Evolutionary conservation across 2,888 invertebrate genomes (phyloP).

Genomic region (Odontocerum albicorne): DNA sequence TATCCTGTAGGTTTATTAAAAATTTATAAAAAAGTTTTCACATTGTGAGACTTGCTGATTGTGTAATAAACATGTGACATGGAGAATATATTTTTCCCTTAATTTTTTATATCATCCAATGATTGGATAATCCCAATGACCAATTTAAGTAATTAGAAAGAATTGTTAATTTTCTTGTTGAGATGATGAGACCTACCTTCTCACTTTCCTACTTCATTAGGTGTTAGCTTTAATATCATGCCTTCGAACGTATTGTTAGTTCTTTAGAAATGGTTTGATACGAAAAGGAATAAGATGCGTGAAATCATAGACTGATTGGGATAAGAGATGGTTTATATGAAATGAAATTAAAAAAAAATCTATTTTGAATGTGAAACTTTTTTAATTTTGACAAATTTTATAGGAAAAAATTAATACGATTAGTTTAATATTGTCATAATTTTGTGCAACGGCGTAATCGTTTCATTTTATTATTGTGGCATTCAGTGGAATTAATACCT

Average conservation of each 20-base stretch:
- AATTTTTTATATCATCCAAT: neutral
- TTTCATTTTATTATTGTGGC: no score
- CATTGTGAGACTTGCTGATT: slow-evolving; percentile 13
- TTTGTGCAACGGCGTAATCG: no score
- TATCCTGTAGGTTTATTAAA: no score
- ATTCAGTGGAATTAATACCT: no score
- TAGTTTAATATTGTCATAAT: no score
- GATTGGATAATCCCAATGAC: slow-evolving; percentile 18
- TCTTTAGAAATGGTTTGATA: slow-evolving; percentile 18
- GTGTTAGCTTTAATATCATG: slow-evolving; percentile 35
- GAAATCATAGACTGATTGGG: slow-evolving; percentile 32
- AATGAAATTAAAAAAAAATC: no score
- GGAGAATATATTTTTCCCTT: slow-evolving; percentile 1
- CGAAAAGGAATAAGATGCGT: slow-evolving; percentile 3
- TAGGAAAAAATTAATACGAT: no score
- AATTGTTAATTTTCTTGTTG: slow-evolving; percentile 16
- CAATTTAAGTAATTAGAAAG: slow-evolving; percentile 15
- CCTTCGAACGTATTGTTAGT: slow-evolving; percentile 30
- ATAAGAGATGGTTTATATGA: slow-evolving; percentile 26
- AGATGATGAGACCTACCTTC: neutral
- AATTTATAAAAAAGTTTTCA: no score
- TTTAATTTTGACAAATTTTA: no score
- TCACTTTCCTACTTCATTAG: slow-evolving; percentile 30
- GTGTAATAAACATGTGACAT: neutral
- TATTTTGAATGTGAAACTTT: no score